A percentile compares a stretch with the other conserved stretches of the same genome.
phyloP scores from a whole-genome alignment of 2,113 vertebrate genomes.

The Ascaphus truei region DNA sequence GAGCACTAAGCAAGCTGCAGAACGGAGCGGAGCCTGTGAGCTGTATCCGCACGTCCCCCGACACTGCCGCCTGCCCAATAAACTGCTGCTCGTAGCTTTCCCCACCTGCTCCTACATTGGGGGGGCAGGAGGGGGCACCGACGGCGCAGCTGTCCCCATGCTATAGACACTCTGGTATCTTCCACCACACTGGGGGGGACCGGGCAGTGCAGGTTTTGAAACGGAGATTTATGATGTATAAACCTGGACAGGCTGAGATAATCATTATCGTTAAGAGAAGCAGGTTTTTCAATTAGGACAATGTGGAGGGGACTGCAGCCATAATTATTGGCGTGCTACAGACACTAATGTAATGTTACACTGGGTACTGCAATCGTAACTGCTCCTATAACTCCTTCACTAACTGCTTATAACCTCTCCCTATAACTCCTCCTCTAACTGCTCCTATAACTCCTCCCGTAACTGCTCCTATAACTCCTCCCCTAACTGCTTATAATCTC shows the following conservation, averaged over 20 bases:
- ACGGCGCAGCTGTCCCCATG: neutral
- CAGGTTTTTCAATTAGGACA: neutral
- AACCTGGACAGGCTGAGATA: neutral
- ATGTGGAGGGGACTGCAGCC: neutral
- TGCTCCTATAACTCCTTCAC: neutral
- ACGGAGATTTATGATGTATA: neutral
- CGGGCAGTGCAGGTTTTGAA: neutral
- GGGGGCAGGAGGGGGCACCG: neutral
- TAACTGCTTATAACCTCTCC: neutral
- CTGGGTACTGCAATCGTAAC: neutral
- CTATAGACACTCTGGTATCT: neutral
- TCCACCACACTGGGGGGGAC: neutral
- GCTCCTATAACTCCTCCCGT: neutral
- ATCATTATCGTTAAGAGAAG: neutral
- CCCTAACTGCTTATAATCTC: neutral
- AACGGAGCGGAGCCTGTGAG: neutral
- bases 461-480: neutral
- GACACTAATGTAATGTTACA: no score
- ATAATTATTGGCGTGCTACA: slow-evolving; percentile 4
- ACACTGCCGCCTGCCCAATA: neutral
- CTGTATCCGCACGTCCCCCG: neutral
- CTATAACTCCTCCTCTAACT: neutral
- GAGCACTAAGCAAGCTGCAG: neutral
- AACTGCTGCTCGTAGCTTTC: neutral
- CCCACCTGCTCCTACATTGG: neutral